These are phyloP conservation scores for Tigriopus californicus DNA, from an alignment of 2,888 invertebrate species.

Conservation along the genomic window DNA sequence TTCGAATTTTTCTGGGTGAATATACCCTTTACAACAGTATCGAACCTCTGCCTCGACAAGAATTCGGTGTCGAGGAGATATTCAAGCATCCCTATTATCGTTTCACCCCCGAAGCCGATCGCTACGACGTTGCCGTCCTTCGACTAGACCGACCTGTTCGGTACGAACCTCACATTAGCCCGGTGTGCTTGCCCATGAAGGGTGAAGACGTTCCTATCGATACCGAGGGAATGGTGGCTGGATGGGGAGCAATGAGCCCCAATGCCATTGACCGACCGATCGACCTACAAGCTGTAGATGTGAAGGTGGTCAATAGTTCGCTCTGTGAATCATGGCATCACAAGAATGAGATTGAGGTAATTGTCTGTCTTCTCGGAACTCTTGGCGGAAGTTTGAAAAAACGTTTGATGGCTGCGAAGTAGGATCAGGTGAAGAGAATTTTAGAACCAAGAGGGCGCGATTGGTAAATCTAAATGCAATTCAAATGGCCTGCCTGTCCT, in stretches of 20 bases:
- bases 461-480: too few relatives aligned
- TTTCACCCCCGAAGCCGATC: constrained; percentile 58
- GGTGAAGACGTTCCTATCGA: constrained; percentile 25
- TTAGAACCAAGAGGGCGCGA: too few relatives aligned
- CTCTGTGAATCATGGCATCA: constrained; percentile 47
- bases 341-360: constrained; percentile 59
- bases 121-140: constrained; percentile 77
- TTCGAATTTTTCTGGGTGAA: constrained; percentile 75
- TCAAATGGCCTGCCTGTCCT: too few relatives aligned
- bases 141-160: constrained; percentile 64
- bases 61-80: constrained; percentile 49
- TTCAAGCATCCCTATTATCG: constrained; percentile 65
- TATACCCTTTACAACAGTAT: constrained; percentile 84
- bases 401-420: too few relatives aligned
- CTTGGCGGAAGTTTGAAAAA: too few relatives aligned
- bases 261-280: constrained; percentile 65
- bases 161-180: constrained; percentile 41
- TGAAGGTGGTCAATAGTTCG: constrained; percentile 72
- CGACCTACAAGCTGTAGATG: constrained; percentile 73
- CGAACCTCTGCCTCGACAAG: constrained; percentile 73
- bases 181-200: constrained; percentile 74
- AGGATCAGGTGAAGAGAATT: too few relatives aligned
- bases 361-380: constrained; percentile 24
- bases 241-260: constrained; percentile 67
- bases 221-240: constrained; percentile 18